Conservation (phyloP, 2,888 invertebrate species). For the Lasioglossum figueresi region DNA sequence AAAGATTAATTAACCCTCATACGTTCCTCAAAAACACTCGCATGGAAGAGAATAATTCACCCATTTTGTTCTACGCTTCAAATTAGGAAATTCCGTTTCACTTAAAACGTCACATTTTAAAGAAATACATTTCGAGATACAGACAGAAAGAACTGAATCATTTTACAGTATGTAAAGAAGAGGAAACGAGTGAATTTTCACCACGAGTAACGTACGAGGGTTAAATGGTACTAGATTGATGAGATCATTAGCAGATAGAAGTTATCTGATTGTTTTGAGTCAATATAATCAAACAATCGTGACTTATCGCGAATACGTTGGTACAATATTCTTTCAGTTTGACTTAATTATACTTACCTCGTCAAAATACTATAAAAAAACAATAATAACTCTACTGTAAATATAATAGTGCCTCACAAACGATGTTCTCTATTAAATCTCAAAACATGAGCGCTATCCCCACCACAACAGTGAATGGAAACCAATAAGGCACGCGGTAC, state of each 20-base stretch:
- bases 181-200: not conserved
- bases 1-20: not conserved
- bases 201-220: not conserved
- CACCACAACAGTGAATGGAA: not conserved
- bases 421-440: not conserved
- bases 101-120: not conserved
- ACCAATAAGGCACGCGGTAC: conserved; percentile 4
- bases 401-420: not conserved
- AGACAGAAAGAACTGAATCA: not conserved
- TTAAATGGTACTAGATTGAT: not conserved
- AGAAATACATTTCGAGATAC: not conserved
- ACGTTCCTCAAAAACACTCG: not conserved
- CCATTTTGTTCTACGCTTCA: not conserved
- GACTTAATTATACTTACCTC: not conserved
- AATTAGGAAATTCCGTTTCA: not conserved
- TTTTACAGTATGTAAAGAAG: not conserved
- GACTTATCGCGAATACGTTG: not conserved
- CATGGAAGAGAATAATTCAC: not conserved
- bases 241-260: not conserved
- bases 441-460: not conserved
- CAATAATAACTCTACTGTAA: not conserved
- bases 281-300: not conserved
- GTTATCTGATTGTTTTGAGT: not conserved
- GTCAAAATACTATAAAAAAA: not conserved
- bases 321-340: not conserved